Evolutionary conservation across 2,888 invertebrate genomes (phyloP).

Genomic region (Argyra leucocephala): DNA sequence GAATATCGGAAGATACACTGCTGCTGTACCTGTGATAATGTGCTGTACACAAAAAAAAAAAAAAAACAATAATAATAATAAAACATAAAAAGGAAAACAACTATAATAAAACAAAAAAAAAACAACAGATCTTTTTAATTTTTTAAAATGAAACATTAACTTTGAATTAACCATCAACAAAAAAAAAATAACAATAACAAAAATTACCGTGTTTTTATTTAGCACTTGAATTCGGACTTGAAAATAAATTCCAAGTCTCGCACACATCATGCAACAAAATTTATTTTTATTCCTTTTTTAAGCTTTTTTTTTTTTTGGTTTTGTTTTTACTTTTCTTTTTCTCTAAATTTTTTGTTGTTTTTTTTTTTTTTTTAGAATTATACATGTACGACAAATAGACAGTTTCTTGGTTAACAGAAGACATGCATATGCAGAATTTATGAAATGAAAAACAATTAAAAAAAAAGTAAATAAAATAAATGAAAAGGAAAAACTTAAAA

Average conservation of each 20-base stretch:
- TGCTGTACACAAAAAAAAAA: neutral
- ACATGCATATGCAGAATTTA: too few relatives aligned
- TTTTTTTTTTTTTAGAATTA: too few relatives aligned
- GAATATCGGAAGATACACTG: too few relatives aligned
- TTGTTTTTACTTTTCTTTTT: neutral
- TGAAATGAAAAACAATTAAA: too few relatives aligned
- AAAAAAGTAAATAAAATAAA: too few relatives aligned
- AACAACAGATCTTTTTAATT: neutral
- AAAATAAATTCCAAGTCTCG: neutral
- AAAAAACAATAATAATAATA: neutral
- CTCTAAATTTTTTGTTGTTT: too few relatives aligned
- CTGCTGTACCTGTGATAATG: neutral
- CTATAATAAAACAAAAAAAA: neutral
- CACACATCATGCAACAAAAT: conserved; percentile 7
- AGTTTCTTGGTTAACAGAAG: too few relatives aligned
- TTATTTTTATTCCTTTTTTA: neutral
- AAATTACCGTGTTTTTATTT: neutral
- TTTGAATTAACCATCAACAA: neutral
- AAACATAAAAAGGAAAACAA: neutral
- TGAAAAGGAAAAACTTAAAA: too few relatives aligned
- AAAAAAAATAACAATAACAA: neutral
- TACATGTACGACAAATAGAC: too few relatives aligned
- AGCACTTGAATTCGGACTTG: neutral
- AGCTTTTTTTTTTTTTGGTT: neutral
- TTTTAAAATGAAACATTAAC: conserved; percentile 2